Percentiles rank a stretch among this genome's conserved stretches.
Evolutionary conservation across 2,797 vertebrate genomes (phyloP).

Genomic region (Oreonectes daqikongensis): DNA sequence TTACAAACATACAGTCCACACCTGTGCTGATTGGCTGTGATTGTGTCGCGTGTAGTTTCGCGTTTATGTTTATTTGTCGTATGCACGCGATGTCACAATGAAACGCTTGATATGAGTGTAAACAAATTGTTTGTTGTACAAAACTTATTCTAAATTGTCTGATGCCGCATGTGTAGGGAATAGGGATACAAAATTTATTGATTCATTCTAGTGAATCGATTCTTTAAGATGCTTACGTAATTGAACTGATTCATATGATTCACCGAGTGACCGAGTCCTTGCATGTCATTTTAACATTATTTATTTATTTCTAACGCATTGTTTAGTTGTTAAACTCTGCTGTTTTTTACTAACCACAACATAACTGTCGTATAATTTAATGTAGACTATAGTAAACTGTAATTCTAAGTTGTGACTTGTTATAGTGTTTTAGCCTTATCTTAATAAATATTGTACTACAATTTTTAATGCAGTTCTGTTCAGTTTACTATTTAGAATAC

Average conservation of each 20-base stretch:
- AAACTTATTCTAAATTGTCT: neutral
- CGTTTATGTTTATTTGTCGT: neutral
- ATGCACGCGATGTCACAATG: neutral
- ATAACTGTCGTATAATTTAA: no score
- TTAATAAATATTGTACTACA: no score
- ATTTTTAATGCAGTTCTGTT: no score
- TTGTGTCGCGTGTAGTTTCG: neutral
- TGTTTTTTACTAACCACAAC: neutral
- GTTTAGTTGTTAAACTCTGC: neutral
- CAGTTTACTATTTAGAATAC: no score
- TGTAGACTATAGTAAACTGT: no score
- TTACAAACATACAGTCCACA: neutral
- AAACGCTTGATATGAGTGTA: neutral
- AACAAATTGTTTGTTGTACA: neutral
- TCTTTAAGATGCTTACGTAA: neutral
- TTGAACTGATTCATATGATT: neutral
- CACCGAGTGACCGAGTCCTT: neutral
- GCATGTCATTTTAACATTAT: neutral
- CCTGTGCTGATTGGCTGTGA: neutral
- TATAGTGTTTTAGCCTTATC: no score
- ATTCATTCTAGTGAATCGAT: neutral
- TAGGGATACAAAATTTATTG: no score
- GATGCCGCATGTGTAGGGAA: neutral
- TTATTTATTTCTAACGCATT: neutral
- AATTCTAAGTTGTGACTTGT: no score